Conservation (phyloP, 2,113 vertebrate species). For the Crotalus horridus region DNA sequence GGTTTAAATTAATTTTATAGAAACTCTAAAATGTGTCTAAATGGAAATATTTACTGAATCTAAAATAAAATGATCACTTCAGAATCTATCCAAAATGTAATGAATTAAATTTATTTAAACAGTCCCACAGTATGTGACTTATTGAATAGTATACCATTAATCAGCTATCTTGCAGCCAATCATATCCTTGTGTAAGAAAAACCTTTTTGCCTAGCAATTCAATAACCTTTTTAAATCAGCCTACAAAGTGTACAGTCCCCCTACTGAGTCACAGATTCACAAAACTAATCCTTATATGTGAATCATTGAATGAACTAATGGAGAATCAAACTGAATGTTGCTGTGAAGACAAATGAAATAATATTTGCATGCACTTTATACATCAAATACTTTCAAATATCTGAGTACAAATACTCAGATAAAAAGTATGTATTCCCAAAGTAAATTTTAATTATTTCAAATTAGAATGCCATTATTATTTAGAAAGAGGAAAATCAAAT, state of each 20-base stretch:
- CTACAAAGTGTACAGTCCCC: neutral
- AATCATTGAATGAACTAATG: neutral
- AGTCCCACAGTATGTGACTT: neutral
- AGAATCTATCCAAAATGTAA: neutral
- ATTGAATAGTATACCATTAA: neutral
- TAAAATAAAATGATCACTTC: neutral
- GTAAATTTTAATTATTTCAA: neutral
- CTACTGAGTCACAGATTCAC: neutral
- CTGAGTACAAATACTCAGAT: neutral
- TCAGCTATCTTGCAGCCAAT: neutral
- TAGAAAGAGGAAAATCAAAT: neutral
- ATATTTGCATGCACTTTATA: neutral
- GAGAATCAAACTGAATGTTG: neutral
- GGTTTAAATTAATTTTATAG: neutral
- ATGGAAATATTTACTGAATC: neutral
- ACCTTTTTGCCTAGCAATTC: neutral
- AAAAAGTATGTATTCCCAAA: neutral
- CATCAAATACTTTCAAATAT: neutral
- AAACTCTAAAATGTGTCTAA: neutral
- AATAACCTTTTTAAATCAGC: neutral
- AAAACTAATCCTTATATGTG: neutral
- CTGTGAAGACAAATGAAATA: neutral
- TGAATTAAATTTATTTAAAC: neutral
- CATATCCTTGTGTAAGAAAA: neutral
- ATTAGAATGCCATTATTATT: neutral